Base-by-base conservation (phyloP, 1,140 invertebrate species). In the Caerostris darwini region DNA sequence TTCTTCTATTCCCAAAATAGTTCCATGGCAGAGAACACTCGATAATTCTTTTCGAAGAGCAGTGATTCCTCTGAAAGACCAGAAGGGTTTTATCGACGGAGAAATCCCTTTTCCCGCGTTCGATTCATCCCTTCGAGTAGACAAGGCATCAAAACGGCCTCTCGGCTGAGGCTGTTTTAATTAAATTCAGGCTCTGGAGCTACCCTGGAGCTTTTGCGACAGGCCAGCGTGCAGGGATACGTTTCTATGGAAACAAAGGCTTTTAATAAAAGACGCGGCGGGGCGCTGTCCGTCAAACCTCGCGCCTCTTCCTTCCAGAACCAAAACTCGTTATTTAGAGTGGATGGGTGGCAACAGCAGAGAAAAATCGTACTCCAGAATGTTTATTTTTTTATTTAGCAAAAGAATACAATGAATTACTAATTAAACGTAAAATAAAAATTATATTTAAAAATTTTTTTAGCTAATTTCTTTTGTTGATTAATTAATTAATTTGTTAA, bases 191-290 rank as follows among this genome's bases (percentile, higher is more conserved):
- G 8, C 17, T 58, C 64, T 53, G n/a, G 17, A 89, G 81, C 91
- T 50, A 86, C 91, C 82, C 91, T 85, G 54, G 82, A 67, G 91
- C 91, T 91, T 83, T 91, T 57, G 50, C 67, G 77, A 77, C 54
- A 53, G 54, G 56, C 67, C 57, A 61, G 50, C 90, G 61, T 83
- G 57, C 90, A 71, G 14, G 67, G 83, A 87, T 87, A 59, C 59
- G 91, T 93, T 71, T 53, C 91, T 50, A 93, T 93, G 91, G 91
- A 85, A 93, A 93, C 91, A 93, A 93, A 93, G 91, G 91, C 91
- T 93, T 93, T 93, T 93, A 93, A 93, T 93, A 93, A 93, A 93
- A 93, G 91, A 93, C 91, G 91, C 91, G 7, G 64, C 91, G 50
- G 91, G 91, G 91, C 59, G 91, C 91, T 93, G 82, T 87, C 91